A percentile compares a stretch with the other conserved stretches of the same genome.
Evolutionary conservation across 2,797 vertebrate species (phyloP).

Genomic region (Sebastes iracundus): DNA sequence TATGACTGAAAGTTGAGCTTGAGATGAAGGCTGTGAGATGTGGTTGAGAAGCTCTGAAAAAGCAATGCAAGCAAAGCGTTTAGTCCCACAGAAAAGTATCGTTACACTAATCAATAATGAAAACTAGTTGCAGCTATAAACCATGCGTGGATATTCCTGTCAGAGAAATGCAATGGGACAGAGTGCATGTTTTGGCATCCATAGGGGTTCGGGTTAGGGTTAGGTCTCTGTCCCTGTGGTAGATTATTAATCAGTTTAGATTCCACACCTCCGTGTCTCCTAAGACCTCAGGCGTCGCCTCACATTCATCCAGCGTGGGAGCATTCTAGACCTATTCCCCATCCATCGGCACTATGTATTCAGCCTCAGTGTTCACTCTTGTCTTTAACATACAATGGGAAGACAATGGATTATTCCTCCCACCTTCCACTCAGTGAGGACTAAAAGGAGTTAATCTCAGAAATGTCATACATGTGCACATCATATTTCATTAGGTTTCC

Average conservation of each 20-base stretch:
- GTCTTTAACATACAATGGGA: slow-evolving; percentile 38
- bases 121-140: background rate
- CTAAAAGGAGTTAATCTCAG: slow-evolving; percentile 31
- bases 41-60: background rate
- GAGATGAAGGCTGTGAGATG: background rate
- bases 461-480: slow-evolving; percentile 18
- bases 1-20: background rate
- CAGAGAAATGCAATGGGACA: background rate
- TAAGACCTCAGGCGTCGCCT: slow-evolving; percentile 18
- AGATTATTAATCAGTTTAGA: slow-evolving; percentile 28
- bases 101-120: background rate
- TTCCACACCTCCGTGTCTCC: slow-evolving; percentile 15
- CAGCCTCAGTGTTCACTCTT: slow-evolving; percentile 8
- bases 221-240: background rate
- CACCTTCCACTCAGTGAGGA: slow-evolving; percentile 10
- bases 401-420: slow-evolving; percentile 57
- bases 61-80: background rate
- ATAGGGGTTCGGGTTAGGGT: background rate
- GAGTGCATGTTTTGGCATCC: slow-evolving; percentile 19
- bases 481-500: slow-evolving; percentile 44
- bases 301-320: slow-evolving; percentile 24
- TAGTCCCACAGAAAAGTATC: background rate
- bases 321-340: slow-evolving; percentile 23
- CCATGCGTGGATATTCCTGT: background rate
- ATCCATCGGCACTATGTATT: slow-evolving; percentile 19